Conservation (phyloP, 2,113 vertebrate genomes). For the Isurus oxyrinchus region DNA sequence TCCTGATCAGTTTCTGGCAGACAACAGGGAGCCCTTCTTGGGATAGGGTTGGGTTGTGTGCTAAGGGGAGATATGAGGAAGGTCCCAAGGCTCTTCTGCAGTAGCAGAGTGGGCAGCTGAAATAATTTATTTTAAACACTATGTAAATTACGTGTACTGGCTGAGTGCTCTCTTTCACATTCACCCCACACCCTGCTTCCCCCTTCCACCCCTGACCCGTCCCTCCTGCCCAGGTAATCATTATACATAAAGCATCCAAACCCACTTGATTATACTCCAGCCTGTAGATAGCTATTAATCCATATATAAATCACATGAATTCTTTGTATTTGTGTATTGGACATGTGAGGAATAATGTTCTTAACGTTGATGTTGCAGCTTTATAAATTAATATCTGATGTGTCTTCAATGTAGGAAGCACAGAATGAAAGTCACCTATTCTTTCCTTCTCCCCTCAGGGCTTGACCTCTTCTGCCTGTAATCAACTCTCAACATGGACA, state of each 20-base stretch:
- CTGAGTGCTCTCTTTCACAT: not conserved
- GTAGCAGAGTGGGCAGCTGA: not conserved
- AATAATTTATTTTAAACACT: not conserved
- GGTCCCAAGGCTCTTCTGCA: not conserved
- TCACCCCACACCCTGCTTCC: no score
- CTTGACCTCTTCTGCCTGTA: not conserved
- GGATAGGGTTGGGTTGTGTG: not conserved
- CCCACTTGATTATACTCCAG: not conserved
- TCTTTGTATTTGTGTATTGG: not conserved
- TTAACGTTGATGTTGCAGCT: not conserved
- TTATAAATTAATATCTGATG: not conserved
- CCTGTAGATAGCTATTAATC: not conserved
- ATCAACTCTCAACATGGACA: no score
- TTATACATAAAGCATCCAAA: not conserved
- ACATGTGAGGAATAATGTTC: not conserved
- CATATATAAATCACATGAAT: not conserved
- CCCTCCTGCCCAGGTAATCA: not conserved
- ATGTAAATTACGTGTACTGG: not conserved
- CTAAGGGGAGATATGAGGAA: not conserved
- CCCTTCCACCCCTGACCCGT: not conserved
- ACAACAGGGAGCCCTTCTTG: not conserved
- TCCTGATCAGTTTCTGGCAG: not conserved
- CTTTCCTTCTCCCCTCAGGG: not conserved
- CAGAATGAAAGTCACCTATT: not conserved
- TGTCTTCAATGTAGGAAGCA: not conserved